A percentile compares a stretch with the other conserved stretches of the same genome.
Evolutionary conservation across 2,888 invertebrate species (phyloP).

Genomic region (Drosophila borealis): DNA sequence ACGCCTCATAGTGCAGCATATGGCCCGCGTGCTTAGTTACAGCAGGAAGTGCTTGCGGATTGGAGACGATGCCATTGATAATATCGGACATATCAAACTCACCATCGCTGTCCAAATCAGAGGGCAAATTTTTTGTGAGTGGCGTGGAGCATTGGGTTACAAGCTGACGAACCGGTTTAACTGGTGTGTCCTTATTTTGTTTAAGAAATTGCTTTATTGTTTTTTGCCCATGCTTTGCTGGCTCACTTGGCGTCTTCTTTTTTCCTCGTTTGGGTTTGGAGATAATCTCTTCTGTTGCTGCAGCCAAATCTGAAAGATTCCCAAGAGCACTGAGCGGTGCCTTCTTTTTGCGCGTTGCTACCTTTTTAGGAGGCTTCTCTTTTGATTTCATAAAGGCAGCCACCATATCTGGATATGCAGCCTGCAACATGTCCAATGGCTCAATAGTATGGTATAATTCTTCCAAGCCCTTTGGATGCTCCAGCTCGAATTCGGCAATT

Average conservation of each 20-base stretch:
- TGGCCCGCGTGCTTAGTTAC: constrained; percentile 73
- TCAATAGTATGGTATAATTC: constrained; percentile 89
- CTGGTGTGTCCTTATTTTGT: constrained; percentile 47
- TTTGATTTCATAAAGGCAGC: constrained; percentile 87
- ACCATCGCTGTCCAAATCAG: constrained; percentile 82
- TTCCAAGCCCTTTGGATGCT: constrained; percentile 85
- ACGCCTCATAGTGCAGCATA: constrained; percentile 72
- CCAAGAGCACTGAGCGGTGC: constrained; percentile 72
- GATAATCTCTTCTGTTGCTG: constrained; percentile 69
- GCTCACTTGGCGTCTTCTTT: constrained; percentile 76
- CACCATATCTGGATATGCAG: constrained; percentile 88
- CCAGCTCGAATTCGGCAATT: constrained; percentile 85
- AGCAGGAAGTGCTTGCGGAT: constrained; percentile 45
- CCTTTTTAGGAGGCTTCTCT: constrained; percentile 86
- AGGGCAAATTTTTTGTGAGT: constrained; percentile 68
- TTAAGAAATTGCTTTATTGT: constrained; percentile 83
- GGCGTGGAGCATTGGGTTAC: constrained; percentile 80
- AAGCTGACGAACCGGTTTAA: constrained; percentile 20
- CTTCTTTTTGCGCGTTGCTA: constrained; percentile 63
- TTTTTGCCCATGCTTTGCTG: constrained; percentile 76
- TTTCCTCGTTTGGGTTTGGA: constrained; percentile 58
- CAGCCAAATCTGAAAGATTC: constrained; percentile 62
- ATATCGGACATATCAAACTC: constrained; percentile 86
- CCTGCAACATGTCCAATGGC: constrained; percentile 87
- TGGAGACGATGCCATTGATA: constrained; percentile 85